phyloP scores from a whole-genome alignment of 2,888 invertebrate species.

The Chrysotoxum bicinctum region DNA sequence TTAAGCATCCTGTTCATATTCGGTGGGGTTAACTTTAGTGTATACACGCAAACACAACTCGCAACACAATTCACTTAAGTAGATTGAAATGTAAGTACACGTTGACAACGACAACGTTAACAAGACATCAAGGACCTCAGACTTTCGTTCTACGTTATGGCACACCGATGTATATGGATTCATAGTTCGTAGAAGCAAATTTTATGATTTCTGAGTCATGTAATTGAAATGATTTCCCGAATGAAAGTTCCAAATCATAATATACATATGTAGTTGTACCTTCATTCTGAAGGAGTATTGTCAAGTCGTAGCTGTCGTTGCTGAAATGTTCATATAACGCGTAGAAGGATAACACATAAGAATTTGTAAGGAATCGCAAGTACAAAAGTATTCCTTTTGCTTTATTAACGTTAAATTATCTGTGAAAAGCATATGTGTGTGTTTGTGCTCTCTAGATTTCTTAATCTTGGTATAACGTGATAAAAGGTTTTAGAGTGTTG shows the following conservation, averaged over 20 bases:
- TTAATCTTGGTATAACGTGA: neutral
- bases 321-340: neutral
- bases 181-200: slow-evolving; percentile 44
- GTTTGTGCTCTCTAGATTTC: neutral
- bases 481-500: neutral
- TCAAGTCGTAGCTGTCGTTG: slow-evolving; percentile 7
- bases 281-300: neutral
- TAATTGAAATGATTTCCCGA: slow-evolving; percentile 69
- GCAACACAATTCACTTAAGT: slow-evolving; percentile 72
- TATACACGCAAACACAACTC: slow-evolving; percentile 66
- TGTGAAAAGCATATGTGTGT: neutral
- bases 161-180: neutral
- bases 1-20: slow-evolving; percentile 55
- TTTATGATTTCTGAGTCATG: slow-evolving; percentile 67
- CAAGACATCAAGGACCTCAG: slow-evolving; percentile 63
- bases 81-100: slow-evolving; percentile 68
- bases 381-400: neutral
- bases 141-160: neutral
- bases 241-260: slow-evolving; percentile 63
- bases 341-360: neutral
- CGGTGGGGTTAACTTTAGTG: slow-evolving; percentile 24
- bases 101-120: slow-evolving; percentile 47
- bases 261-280: slow-evolving; percentile 30
- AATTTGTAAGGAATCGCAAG: neutral
- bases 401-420: neutral